phyloP scores from a whole-genome alignment of 2,113 vertebrate species.

The Scopus umbretta region DNA sequence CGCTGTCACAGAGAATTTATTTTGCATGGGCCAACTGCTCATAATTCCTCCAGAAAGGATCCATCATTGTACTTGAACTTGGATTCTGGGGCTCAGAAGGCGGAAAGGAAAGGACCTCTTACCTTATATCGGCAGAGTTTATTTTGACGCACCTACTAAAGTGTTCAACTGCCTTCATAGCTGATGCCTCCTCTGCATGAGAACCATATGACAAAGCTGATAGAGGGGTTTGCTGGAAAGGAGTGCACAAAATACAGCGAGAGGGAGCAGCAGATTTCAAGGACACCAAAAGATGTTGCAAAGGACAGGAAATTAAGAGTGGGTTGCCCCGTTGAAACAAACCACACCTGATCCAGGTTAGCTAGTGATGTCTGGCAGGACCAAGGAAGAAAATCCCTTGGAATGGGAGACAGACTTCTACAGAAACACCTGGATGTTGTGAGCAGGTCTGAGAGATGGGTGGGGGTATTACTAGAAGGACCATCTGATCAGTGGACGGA shows the following conservation, averaged over 20 bases:
- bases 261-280: not conserved
- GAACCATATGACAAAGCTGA: not conserved
- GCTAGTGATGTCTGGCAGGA: not conserved
- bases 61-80: not conserved
- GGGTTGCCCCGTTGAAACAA: not conserved
- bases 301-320: not conserved
- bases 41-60: not conserved
- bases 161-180: not conserved
- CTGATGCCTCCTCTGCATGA: not conserved
- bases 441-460: not conserved
- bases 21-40: not conserved
- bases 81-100: not conserved
- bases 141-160: not conserved
- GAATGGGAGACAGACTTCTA: not conserved
- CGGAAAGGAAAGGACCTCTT: not conserved
- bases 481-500: not conserved
- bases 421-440: not conserved
- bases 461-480: not conserved
- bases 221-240: not conserved
- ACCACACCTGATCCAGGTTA: not conserved
- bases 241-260: not conserved
- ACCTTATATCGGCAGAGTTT: not conserved
- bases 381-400: not conserved
- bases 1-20: not conserved
- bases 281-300: not conserved